Evolutionary conservation across 2,888 invertebrate genomes (phyloP), one percentile per base, ranked within the genome.

Genomic region (Desoria tigrina): DNA sequence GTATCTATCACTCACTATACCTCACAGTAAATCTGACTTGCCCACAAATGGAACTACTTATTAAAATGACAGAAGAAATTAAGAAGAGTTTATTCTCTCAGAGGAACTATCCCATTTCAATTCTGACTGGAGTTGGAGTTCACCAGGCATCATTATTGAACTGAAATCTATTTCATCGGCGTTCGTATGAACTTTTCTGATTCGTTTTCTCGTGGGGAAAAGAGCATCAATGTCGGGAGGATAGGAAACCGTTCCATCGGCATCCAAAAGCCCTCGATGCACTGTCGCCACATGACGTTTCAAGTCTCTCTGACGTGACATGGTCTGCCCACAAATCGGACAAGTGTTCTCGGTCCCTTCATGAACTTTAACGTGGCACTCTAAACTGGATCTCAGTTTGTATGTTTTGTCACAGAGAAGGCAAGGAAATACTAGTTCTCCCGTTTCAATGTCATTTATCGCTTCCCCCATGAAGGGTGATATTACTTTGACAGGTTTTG

Each of bases 261-360:
- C 3, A 16, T 28, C 11, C 16, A 57, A 42, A 4, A 61, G 42
- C 23, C 55, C 45, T 39, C 57, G 63, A 63, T 77, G 77, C 14
- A 75, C 73, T 9, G 72, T 72, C 0, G 66, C 63, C 2, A 76
- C 66, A 42, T 77, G 77, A 14, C 76, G 54, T 56, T 74, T 76
- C 57, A 76, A 64, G 45, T 77, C 75, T 54, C 75, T 68, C 28
- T 68, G 69, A n/a, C 75, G 61, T 21, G 72, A 71, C 63, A 77
- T 68, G 14, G 71, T 69, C 32, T 68, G 68, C 2, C 64, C 62
- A 68, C 77, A 77, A 26, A 72, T 66, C 2, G 28, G 54, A 53
- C 77, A 77, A 9, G 59, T 67, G 55, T 73, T 72, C 11, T 65
- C 63, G 27, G 66, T 70, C 1, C 74, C 72, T 51, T 74, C 73